phyloP scores from a whole-genome alignment of 2,888 invertebrate genomes.

The Drosophila recens region DNA sequence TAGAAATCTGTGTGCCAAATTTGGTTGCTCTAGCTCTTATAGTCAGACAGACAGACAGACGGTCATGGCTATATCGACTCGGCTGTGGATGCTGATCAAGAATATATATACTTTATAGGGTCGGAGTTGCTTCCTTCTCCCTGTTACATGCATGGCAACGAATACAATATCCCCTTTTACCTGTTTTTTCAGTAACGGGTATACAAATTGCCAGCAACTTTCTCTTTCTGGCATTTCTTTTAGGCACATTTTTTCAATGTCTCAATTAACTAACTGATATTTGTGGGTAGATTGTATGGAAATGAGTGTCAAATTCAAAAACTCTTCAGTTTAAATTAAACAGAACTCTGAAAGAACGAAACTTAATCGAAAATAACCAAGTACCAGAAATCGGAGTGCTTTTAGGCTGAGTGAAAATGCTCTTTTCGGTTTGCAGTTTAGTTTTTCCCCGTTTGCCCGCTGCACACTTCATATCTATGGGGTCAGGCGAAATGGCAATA shows the following conservation, averaged over 20 bases:
- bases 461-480: conserved; percentile 32
- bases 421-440: neutral
- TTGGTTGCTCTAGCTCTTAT: too few species aligned
- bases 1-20: too few species aligned
- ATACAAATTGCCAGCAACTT: neutral
- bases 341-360: neutral
- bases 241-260: neutral
- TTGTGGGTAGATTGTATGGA: too few species aligned
- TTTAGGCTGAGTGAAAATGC: conserved; percentile 13
- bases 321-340: neutral
- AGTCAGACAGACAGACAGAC: too few species aligned
- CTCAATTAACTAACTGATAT: neutral
- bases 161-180: too few species aligned
- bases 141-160: too few species aligned
- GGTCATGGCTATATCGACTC: too few species aligned
- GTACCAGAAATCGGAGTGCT: conserved; percentile 5
- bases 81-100: too few species aligned
- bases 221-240: neutral
- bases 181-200: too few species aligned
- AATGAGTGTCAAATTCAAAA: neutral
- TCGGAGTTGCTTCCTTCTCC: too few species aligned
- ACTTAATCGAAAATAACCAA: neutral
- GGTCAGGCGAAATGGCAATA: conserved; percentile 52
- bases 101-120: too few species aligned
- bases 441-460: too few species aligned